Conservation (phyloP, 92 coral and sea anemone genomes). For the Porites rus region DNA sequence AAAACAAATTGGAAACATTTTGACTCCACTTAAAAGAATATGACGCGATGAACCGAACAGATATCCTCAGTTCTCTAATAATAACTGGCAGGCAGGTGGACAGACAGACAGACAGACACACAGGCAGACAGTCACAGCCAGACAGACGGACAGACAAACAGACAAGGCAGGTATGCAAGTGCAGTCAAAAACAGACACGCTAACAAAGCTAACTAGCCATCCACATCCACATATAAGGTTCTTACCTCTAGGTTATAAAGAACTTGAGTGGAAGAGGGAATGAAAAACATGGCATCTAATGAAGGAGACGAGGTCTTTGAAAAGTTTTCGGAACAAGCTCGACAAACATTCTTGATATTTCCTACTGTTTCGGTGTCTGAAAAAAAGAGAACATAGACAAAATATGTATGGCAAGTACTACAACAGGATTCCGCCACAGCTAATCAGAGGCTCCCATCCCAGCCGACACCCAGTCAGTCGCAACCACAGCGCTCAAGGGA, state of each 20-base stretch:
- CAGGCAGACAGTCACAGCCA: background rate
- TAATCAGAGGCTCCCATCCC: too few species aligned
- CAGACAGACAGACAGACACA: background rate
- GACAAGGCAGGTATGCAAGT: background rate
- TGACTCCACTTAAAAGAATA: too few species aligned
- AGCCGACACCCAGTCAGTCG: too few species aligned
- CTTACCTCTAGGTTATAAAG: slow-evolving; percentile 96
- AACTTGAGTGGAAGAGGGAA: slow-evolving; percentile 86
- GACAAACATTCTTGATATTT: slow-evolving; percentile 80
- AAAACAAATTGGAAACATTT: too few species aligned
- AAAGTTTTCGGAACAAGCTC: slow-evolving; percentile 77
- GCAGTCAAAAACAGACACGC: background rate
- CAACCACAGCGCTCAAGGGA: too few species aligned
- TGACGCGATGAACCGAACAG: too few species aligned
- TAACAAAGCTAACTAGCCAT: background rate
- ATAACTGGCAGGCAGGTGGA: background rate
- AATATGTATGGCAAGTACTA: background rate
- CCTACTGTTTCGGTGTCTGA: slow-evolving; percentile 86
- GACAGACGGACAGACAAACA: background rate
- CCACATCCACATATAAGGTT: too few species aligned
- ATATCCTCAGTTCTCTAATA: too few species aligned
- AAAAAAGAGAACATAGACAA: background rate
- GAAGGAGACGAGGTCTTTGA: slow-evolving; percentile 57
- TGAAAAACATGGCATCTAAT: slow-evolving; percentile 81
- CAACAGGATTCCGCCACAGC: too few species aligned